Conservation (phyloP, 1,140 invertebrate species). For the Pogonognathellus flavescens region DNA sequence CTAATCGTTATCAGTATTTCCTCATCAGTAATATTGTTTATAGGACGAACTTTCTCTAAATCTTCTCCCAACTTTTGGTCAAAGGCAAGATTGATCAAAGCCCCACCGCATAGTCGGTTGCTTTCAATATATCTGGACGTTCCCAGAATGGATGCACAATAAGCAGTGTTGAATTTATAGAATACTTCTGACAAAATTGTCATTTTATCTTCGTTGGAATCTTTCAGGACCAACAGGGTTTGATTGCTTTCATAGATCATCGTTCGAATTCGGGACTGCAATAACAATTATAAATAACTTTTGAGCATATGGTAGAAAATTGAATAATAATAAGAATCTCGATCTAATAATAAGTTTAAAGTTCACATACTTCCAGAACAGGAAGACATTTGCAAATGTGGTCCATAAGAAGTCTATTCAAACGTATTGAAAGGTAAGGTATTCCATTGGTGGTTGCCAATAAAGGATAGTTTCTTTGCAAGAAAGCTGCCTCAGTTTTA, state of each 20-base stretch:
- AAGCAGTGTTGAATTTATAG: constrained; percentile 97
- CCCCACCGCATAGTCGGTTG: constrained; percentile 95
- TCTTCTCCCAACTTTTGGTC: constrained; percentile 96
- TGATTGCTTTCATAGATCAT: constrained; percentile 97
- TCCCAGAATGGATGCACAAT: constrained; percentile 97
- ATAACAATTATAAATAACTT: constrained; percentile 63
- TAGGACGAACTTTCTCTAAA: constrained; percentile 92
- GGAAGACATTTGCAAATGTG: constrained; percentile 98
- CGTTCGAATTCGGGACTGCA: constrained; percentile 91
- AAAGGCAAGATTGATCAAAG: constrained; percentile 98
- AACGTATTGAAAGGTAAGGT: constrained; percentile 93
- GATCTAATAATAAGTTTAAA: too few relatives aligned
- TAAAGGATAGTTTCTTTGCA: constrained; percentile 96
- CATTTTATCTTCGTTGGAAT: constrained; percentile 84
- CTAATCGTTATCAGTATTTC: constrained; percentile 97
- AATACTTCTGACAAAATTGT: constrained; percentile 97
- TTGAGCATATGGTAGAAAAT: too few relatives aligned
- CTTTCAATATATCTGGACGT: constrained; percentile 98
- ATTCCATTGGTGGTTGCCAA: constrained; percentile 96
- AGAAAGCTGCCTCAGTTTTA: constrained; percentile 92
- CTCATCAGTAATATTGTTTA: constrained; percentile 90
- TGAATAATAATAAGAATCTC: too few relatives aligned
- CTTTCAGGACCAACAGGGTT: constrained; percentile 91
- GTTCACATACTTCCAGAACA: constrained; percentile 84
- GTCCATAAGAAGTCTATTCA: constrained; percentile 97